A percentile compares a stretch with the other conserved stretches of the same genome.
These are phyloP conservation scores for Ardeotis arabs DNA, from an alignment of 2,113 vertebrate species.

Conservation along the genomic window DNA sequence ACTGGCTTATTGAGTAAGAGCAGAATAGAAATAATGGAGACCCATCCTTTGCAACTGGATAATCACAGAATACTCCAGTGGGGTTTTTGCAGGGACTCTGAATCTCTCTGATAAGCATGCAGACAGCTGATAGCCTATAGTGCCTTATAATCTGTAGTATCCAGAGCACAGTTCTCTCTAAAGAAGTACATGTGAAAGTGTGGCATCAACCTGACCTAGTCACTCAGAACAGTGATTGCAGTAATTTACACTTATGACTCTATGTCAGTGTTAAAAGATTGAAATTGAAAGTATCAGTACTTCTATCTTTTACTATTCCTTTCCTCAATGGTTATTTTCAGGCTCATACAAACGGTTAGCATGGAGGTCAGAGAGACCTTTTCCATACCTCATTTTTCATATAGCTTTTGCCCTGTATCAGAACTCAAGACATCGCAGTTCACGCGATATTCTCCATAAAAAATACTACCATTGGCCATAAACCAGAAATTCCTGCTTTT, in stretches of 20 bases:
- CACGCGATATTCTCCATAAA: background rate
- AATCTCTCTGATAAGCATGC: slow-evolving; percentile 26
- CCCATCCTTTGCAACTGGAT: background rate
- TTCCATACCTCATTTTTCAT: background rate
- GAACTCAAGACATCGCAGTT: background rate
- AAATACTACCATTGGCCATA: background rate
- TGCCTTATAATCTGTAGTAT: slow-evolving; percentile 22
- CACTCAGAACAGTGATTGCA: background rate
- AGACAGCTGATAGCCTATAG: slow-evolving; percentile 4
- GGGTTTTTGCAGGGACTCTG: slow-evolving; percentile 10
- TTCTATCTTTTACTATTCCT: background rate
- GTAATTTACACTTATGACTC: slow-evolving; percentile 29
- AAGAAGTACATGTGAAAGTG: background rate
- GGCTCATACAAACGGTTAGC: background rate
- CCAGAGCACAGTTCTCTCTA: background rate
- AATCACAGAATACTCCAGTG: slow-evolving; percentile 16
- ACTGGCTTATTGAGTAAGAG: background rate
- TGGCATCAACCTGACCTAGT: background rate
- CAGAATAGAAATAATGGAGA: slow-evolving; percentile 17
- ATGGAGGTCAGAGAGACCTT: background rate
- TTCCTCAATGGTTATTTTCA: background rate
- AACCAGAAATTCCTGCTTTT: background rate
- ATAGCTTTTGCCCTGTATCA: background rate
- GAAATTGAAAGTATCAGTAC: background rate
- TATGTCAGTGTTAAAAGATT: background rate